These are phyloP conservation scores for Phallusia fumigata DNA, from an alignment of 23 tunicate species.

Conservation along the genomic window DNA sequence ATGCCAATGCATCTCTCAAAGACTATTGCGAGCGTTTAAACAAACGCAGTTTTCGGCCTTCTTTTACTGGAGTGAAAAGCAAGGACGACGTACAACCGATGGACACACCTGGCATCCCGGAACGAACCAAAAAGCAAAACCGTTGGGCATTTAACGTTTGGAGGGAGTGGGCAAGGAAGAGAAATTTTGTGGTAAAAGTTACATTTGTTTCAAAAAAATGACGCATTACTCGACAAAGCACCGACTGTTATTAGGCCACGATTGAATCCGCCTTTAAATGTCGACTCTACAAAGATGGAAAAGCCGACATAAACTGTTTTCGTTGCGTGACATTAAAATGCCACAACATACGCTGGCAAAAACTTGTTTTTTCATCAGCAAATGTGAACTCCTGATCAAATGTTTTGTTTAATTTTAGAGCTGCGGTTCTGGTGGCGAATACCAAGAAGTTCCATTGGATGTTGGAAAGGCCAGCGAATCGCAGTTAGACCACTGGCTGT, in stretches of 20 bases:
- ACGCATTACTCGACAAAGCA: too few species aligned
- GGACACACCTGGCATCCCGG: conserved; percentile 94
- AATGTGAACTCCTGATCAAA: too few species aligned
- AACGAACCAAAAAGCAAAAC: conserved; percentile 91
- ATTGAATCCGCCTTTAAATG: too few species aligned
- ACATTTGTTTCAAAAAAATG: too few species aligned
- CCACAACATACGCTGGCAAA: too few species aligned
- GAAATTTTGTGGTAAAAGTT: conserved; percentile 64
- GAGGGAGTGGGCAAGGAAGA: conserved; percentile 95
- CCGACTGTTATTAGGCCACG: too few species aligned
- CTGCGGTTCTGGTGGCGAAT: conserved; percentile 15
- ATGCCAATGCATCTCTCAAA: not conserved
- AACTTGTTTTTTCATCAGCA: too few species aligned
- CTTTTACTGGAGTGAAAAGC: not conserved
- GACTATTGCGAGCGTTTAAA: not conserved
- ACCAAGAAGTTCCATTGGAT: conserved; percentile 77
- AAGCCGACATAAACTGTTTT: too few species aligned
- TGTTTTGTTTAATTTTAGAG: conserved; percentile 11
- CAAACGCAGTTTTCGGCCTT: not conserved
- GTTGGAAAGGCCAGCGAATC: conserved; percentile 87
- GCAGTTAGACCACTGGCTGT: conserved; percentile 83
- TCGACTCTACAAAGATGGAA: too few species aligned
- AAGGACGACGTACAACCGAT: conserved; percentile 69
- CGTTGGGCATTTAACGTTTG: conserved; percentile 98
- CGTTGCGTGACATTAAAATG: too few species aligned